A percentile compares a stretch with the other conserved stretches of the same genome.
Evolutionary conservation across 2,113 vertebrate genomes (phyloP).

Genomic region (Platycercus adscitus): DNA sequence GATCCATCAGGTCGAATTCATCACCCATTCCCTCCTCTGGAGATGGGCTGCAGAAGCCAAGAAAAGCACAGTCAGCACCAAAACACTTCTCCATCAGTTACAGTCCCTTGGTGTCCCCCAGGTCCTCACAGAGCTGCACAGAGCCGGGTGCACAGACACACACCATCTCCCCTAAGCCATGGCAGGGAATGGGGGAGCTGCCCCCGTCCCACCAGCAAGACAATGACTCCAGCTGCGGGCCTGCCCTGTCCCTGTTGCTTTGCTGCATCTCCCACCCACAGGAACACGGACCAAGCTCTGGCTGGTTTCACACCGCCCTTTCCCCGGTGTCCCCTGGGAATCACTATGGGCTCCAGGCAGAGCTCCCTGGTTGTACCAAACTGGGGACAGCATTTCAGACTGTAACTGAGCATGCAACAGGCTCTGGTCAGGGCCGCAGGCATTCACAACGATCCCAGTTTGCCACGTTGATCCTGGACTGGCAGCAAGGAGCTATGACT

Average conservation of each 20-base stretch:
- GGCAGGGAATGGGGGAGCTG: background rate
- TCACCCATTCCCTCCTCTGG: slow-evolving; percentile 97
- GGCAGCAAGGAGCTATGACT: background rate
- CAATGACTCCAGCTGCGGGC: background rate
- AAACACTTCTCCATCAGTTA: background rate
- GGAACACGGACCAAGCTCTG: background rate
- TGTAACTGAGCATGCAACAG: background rate
- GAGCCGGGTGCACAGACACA: background rate
- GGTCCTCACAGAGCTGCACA: background rate
- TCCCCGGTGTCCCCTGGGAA: background rate
- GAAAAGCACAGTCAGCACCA: background rate
- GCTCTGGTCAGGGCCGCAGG: background rate
- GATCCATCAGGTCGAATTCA: slow-evolving; percentile 99
- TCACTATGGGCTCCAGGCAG: background rate
- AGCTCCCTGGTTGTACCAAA: background rate
- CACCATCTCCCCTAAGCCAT: background rate
- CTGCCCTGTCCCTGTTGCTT: background rate
- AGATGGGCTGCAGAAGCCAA: slow-evolving; percentile 85
- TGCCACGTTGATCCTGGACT: background rate
- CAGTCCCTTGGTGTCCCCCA: rapidly evolving
- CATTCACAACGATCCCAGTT: background rate
- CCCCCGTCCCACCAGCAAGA: background rate
- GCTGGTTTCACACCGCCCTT: background rate
- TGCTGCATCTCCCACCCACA: background rate
- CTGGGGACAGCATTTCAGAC: background rate